Conservation (phyloP, 1,140 invertebrate genomes). For the Drosophila persimilis region DNA sequence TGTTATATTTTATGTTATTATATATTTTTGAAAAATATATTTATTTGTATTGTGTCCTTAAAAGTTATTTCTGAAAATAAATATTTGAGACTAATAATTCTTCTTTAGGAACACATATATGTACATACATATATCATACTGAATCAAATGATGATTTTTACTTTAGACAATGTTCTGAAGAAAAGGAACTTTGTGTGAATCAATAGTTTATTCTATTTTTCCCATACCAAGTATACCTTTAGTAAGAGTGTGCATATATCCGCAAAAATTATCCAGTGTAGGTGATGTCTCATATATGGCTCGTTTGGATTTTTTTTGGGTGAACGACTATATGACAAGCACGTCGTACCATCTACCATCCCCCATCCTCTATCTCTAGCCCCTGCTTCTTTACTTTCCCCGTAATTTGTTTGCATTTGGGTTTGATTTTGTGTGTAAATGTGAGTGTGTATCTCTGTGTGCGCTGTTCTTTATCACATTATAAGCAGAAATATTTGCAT, state of each 20-base stretch:
- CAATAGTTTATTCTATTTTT: no score
- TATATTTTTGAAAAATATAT: no score
- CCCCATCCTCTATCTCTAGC: background rate
- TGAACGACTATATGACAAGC: conserved; percentile 52
- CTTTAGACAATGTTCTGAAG: no score
- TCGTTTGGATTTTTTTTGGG: conserved; percentile 55
- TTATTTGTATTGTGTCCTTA: no score
- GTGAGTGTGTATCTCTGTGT: background rate
- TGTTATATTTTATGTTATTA: no score
- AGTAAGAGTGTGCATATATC: conserved; percentile 23
- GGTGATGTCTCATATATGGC: conserved; percentile 58
- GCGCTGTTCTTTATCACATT: conserved; percentile 56
- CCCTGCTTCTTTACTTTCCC: background rate
- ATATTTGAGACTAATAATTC: no score
- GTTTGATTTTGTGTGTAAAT: conserved; percentile 37
- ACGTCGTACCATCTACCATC: conserved; percentile 22
- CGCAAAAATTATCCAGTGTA: conserved; percentile 44
- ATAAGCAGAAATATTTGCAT: conserved; percentile 65
- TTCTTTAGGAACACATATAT: no score
- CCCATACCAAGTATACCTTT: background rate
- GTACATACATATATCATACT: no score
- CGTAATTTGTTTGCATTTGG: conserved; percentile 43
- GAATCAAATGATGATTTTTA: no score
- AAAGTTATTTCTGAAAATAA: no score
- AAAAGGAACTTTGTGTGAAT: no score